Percentiles rank a stretch among this genome's conserved stretches.
Conservation (phyloP, 53 echinoderm and acorn worm genomes). For the Echinarachnius parma region DNA sequence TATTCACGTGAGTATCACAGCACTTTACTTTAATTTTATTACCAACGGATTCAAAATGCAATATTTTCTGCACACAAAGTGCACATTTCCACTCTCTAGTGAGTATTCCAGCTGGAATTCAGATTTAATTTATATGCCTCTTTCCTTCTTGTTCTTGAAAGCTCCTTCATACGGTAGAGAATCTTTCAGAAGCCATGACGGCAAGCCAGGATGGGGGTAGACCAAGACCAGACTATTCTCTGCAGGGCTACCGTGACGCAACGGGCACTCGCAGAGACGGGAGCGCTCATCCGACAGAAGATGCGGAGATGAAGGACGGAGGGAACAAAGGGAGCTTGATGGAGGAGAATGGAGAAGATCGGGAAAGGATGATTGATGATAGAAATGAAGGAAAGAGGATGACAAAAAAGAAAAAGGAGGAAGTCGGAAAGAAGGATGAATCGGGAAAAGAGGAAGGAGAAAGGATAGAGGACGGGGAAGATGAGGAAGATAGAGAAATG, state of each 20-base stretch:
- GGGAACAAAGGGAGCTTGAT: neutral
- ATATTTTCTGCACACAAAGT: too few relatives aligned
- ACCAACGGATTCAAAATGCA: too few relatives aligned
- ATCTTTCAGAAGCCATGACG: conserved; percentile 68
- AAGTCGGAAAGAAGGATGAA: conserved; percentile 6
- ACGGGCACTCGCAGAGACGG: neutral
- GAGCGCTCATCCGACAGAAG: neutral
- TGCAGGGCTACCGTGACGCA: conserved; percentile 48
- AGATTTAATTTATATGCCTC: too few relatives aligned
- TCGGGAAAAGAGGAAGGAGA: conserved; percentile 13
- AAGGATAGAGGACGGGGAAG: conserved; percentile 13
- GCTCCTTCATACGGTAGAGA: conserved; percentile 81
- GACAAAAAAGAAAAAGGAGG: too few relatives aligned
- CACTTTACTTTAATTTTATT: too few relatives aligned
- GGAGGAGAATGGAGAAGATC: too few relatives aligned
- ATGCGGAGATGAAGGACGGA: neutral
- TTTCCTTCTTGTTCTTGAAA: too few relatives aligned
- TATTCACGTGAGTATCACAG: too few relatives aligned
- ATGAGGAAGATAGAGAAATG: conserved; percentile 17
- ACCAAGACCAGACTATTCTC: conserved; percentile 48
- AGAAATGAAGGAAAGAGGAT: too few relatives aligned
- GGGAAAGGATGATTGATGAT: too few relatives aligned
- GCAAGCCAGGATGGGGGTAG: conserved; percentile 15
- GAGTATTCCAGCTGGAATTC: too few relatives aligned
- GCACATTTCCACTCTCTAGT: too few relatives aligned